Percentiles rank a stretch among this genome's conserved stretches.
These are phyloP conservation scores for Blera fallax DNA, from an alignment of 2,888 invertebrate species.

Conservation along the genomic window DNA sequence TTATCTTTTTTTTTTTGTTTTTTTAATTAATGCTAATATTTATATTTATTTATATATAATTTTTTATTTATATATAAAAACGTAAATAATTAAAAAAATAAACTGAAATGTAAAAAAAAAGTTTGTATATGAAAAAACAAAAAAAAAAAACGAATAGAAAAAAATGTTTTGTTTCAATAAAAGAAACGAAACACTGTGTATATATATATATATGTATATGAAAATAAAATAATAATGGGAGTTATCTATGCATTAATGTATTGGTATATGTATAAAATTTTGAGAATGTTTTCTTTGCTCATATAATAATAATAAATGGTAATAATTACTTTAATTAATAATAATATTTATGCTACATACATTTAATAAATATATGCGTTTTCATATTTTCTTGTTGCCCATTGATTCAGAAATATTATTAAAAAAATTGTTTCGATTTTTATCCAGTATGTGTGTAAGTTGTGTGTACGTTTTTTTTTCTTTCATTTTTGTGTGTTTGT, in stretches of 20 bases:
- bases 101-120: conserved; percentile 49
- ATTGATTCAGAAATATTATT: conserved; percentile 25
- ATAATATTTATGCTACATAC: conserved; percentile 56
- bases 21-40: conserved; percentile 76
- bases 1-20: conserved; percentile 72
- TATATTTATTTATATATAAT: conserved; percentile 79
- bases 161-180: conserved; percentile 31
- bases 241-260: conserved; percentile 58
- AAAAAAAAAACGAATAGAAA: too few species aligned
- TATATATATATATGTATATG: conserved; percentile 39
- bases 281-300: conserved; percentile 44
- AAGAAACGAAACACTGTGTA: conserved; percentile 51
- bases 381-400: conserved; percentile 18
- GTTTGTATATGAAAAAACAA: conserved; percentile 2
- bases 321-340: conserved; percentile 31
- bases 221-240: conserved; percentile 38
- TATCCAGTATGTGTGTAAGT: neutral
- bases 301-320: conserved; percentile 35
- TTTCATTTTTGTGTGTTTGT: neutral
- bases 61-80: conserved; percentile 78
- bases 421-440: neutral
- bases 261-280: conserved; percentile 56
- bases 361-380: conserved; percentile 59
- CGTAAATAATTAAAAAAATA: conserved; percentile 51
- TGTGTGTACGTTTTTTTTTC: neutral